Evolutionary conservation across 92 coral and sea anemone genomes (phyloP).

Genomic region (Umimayanthus kanabou): DNA sequence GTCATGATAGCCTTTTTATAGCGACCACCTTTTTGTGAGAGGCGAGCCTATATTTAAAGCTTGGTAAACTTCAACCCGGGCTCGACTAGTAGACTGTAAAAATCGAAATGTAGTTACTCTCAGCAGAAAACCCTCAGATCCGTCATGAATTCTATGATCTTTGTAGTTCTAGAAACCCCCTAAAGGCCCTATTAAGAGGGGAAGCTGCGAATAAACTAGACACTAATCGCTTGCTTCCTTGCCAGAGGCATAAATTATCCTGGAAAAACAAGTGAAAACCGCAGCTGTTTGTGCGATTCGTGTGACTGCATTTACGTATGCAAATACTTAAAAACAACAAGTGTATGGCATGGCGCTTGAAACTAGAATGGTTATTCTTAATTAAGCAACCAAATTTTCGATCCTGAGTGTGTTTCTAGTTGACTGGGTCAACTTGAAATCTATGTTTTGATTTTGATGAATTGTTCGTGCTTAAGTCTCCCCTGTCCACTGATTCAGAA

Average conservation of each 20-base stretch:
- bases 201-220: background rate
- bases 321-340: constrained; percentile 5
- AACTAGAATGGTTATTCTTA: background rate
- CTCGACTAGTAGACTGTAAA: background rate
- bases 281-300: background rate
- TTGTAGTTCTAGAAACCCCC: background rate
- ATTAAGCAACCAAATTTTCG: background rate
- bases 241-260: background rate
- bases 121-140: background rate
- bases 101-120: background rate
- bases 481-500: background rate
- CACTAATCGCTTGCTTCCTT: constrained; percentile 8
- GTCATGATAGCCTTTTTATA: background rate
- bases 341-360: background rate
- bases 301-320: constrained; percentile 29
- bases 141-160: background rate
- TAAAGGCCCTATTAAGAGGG: too few relatives aligned
- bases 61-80: too few relatives aligned
- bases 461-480: background rate
- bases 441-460: background rate
- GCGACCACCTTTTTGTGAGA: background rate
- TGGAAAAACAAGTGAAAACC: background rate
- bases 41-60: background rate
- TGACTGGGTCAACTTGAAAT: constrained; percentile 23
- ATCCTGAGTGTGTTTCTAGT: background rate